Conservation (phyloP, 2,113 vertebrate genomes). For the Entomyzon cyanotis region DNA sequence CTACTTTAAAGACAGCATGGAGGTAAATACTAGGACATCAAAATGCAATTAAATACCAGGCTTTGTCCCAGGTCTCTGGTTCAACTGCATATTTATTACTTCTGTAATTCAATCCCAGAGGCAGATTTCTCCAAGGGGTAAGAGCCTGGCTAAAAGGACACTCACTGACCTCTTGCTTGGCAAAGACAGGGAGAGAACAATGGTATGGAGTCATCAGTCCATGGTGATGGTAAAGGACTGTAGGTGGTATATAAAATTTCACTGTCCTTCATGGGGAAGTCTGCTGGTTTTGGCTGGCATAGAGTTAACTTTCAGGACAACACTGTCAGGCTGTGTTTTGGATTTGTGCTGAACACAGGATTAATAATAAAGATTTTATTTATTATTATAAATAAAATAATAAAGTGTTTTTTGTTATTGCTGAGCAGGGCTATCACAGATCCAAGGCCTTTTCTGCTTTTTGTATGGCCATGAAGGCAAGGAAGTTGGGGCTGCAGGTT, state of each 20-base stretch:
- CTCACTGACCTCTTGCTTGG: not conserved
- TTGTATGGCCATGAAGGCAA: not conserved
- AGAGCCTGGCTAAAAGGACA: not conserved
- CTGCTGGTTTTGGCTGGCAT: not conserved
- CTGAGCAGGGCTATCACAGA: not conserved
- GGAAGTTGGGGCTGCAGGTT: not conserved
- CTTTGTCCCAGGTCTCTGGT: not conserved
- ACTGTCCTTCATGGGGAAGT: not conserved
- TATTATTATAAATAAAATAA: too few species aligned
- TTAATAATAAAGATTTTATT: not conserved
- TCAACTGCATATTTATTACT: not conserved
- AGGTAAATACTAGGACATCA: not conserved
- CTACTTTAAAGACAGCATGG: not conserved
- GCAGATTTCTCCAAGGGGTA: not conserved
- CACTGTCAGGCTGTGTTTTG: not conserved
- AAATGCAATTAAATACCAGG: not conserved
- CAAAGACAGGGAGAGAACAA: not conserved
- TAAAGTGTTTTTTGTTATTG: not conserved
- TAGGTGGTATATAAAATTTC: not conserved
- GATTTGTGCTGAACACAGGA: not conserved
- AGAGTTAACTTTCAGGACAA: not conserved
- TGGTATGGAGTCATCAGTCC: not conserved
- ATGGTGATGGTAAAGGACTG: not conserved
- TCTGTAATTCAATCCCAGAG: not conserved
- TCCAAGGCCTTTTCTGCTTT: not conserved